phyloP scores from a whole-genome alignment of 2,797 vertebrate species.

The Huso huso region DNA sequence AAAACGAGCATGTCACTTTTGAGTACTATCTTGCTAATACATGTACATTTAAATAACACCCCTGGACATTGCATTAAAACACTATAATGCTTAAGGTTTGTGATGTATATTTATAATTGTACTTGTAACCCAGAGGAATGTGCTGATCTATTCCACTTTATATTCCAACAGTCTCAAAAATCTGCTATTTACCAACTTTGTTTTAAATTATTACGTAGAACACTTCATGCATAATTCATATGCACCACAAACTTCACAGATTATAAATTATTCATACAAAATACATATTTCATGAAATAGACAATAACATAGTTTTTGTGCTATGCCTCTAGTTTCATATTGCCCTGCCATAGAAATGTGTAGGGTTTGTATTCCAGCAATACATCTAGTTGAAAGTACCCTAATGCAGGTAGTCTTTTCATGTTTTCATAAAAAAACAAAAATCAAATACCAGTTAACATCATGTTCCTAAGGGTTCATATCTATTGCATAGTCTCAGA shows the following conservation, averaged over 20 bases:
- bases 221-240: conserved; percentile 22
- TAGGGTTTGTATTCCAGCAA: no score
- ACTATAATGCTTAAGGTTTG: not conserved
- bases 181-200: conserved; percentile 15
- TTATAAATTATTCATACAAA: conserved; percentile 53
- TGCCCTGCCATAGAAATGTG: not conserved
- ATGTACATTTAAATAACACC: not conserved
- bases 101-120: conserved; percentile 3
- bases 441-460: no score
- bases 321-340: conserved; percentile 25
- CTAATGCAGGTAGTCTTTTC: no score
- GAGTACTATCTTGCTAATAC: not conserved
- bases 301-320: conserved; percentile 36
- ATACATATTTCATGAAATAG: conserved; percentile 45
- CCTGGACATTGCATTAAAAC: not conserved
- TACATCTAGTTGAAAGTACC: no score
- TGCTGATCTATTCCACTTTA: not conserved
- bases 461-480: no score
- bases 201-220: conserved; percentile 13
- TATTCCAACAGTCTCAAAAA: not conserved
- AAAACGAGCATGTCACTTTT: not conserved
- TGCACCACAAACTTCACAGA: conserved; percentile 29
- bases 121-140: not conserved
- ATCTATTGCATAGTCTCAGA: no score
- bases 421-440: no score